These are phyloP conservation scores for Catharus ustulatus DNA, from an alignment of 2,797 vertebrate species.

Conservation along the genomic window DNA sequence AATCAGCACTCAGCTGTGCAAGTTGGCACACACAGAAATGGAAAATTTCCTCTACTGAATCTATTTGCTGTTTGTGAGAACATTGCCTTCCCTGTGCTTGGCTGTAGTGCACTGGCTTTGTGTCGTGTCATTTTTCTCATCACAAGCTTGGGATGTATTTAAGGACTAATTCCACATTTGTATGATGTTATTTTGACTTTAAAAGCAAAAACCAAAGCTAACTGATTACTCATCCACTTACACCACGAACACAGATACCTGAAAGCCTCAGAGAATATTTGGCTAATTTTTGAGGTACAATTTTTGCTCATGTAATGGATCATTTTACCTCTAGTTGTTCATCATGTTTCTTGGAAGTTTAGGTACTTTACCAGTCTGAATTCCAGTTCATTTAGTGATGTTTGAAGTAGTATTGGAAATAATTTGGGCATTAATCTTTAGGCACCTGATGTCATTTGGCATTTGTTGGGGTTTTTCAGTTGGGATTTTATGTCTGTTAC, in stretches of 20 bases:
- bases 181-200: not conserved
- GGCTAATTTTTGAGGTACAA: not conserved
- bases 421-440: not conserved
- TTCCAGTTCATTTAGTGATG: not conserved
- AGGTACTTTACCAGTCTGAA: not conserved
- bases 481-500: not conserved
- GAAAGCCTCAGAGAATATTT: not conserved
- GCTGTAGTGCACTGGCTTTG: slow-evolving; percentile 3
- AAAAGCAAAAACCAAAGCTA: not conserved
- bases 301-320: not conserved
- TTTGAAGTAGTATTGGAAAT: not conserved
- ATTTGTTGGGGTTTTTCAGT: not conserved
- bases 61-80: slow-evolving; percentile 5
- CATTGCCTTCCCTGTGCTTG: not conserved
- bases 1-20: not conserved
- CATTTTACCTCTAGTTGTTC: not conserved
- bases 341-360: not conserved
- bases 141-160: not conserved
- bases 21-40: not conserved
- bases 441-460: not conserved
- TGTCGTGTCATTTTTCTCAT: not conserved
- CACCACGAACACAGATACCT: not conserved
- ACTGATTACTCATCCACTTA: not conserved
- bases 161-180: not conserved
- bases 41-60: not conserved